These are phyloP conservation scores for Masticophis lateralis DNA, from an alignment of 2,797 vertebrate species.

Conservation along the genomic window DNA sequence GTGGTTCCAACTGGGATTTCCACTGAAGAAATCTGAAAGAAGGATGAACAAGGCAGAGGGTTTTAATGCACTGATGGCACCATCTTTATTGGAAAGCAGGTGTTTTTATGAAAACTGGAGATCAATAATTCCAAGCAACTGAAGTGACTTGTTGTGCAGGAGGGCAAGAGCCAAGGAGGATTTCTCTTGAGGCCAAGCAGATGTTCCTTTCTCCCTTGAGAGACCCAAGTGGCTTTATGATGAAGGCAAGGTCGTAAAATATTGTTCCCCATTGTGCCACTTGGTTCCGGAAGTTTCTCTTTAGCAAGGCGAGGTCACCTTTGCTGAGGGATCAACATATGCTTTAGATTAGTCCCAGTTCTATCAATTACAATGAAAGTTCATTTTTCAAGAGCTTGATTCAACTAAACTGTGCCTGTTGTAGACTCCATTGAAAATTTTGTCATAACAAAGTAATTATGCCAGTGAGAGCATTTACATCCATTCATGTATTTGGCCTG, in stretches of 20 bases:
- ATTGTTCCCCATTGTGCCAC: too few species aligned
- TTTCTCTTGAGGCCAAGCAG: background rate
- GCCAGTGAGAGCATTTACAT: background rate
- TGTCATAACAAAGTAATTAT: background rate
- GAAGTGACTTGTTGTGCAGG: background rate
- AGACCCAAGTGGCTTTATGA: background rate
- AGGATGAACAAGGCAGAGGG: background rate
- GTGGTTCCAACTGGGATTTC: slow-evolving; percentile 4
- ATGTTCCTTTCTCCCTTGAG: background rate
- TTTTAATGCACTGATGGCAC: slow-evolving; percentile 12
- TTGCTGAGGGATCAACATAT: background rate
- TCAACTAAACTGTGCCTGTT: background rate
- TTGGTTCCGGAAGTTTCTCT: background rate
- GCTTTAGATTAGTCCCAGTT: background rate
- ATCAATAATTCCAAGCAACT: slow-evolving; percentile 7
- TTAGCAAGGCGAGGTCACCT: background rate
- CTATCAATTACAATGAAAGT: background rate
- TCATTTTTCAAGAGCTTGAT: background rate
- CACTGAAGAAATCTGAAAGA: slow-evolving; percentile 3
- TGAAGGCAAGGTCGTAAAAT: background rate
- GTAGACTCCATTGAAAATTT: background rate
- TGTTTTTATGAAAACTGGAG: slow-evolving; percentile 37
- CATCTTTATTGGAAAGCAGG: background rate
- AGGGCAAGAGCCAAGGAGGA: background rate
- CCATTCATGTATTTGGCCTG: background rate